Percentiles rank a stretch among this genome's conserved stretches.
Evolutionary conservation across 23 tunicate genomes (phyloP).

Genomic region (Aplidium turbinatum): DNA sequence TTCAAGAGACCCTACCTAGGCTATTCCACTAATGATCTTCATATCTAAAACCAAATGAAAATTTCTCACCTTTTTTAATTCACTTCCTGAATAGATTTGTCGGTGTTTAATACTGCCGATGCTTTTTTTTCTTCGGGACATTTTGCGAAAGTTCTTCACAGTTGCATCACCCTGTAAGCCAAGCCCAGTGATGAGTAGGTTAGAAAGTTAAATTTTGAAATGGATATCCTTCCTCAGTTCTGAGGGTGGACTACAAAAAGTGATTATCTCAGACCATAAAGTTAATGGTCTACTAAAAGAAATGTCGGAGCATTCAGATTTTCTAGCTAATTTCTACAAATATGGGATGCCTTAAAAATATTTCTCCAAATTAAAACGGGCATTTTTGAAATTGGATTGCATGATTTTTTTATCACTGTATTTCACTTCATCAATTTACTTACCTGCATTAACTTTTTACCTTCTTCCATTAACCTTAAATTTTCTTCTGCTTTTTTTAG

Average conservation of each 20-base stretch:
- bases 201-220: too few relatives aligned
- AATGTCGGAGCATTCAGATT: not conserved
- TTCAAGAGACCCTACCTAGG: too few relatives aligned
- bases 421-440: too few relatives aligned
- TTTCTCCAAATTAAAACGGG: too few relatives aligned
- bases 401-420: too few relatives aligned
- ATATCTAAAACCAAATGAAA: not conserved
- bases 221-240: too few relatives aligned
- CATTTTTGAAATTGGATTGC: too few relatives aligned
- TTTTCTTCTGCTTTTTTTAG: slow-evolving; percentile 31
- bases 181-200: too few relatives aligned
- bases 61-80: slow-evolving; percentile 64
- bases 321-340: not conserved
- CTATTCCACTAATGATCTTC: too few relatives aligned
- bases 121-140: slow-evolving; percentile 67
- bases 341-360: not conserved
- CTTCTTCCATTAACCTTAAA: slow-evolving; percentile 43
- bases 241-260: not conserved
- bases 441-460: slow-evolving; percentile 19
- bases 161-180: slow-evolving; percentile 25
- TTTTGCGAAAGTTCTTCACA: slow-evolving; percentile 68
- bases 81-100: slow-evolving; percentile 65
- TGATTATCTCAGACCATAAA: too few relatives aligned
- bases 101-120: slow-evolving; percentile 71
- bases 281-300: too few relatives aligned